Evolutionary conservation across 2,797 vertebrate genomes (phyloP).

Genomic region (Oryzias sinensis): DNA sequence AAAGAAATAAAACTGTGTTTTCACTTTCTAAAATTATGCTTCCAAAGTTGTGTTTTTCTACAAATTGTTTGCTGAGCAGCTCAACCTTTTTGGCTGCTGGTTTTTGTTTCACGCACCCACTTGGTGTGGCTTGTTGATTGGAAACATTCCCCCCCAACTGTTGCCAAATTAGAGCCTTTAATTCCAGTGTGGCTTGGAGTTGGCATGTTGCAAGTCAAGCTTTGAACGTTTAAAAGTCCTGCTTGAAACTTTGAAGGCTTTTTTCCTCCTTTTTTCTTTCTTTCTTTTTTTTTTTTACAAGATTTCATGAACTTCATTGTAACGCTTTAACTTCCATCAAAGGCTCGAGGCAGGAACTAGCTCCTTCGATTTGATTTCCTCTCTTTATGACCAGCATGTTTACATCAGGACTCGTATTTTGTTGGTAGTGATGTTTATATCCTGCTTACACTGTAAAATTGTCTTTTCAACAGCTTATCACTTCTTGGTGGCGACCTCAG

Average conservation of each 20-base stretch:
- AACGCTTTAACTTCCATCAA: constrained; percentile 57
- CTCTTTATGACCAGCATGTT: constrained; percentile 11
- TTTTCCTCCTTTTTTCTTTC: constrained; percentile 27
- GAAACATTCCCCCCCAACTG: constrained; percentile 57
- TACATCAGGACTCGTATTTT: constrained; percentile 26
- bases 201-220: constrained; percentile 43
- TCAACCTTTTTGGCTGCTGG: constrained; percentile 16
- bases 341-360: constrained; percentile 61
- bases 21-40: too few relatives aligned
- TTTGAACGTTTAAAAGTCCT: constrained; percentile 59
- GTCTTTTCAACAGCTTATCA: not conserved
- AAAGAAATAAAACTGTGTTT: too few relatives aligned
- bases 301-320: constrained; percentile 53
- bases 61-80: constrained; percentile 12
- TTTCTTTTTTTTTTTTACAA: constrained; percentile 37
- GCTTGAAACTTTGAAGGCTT: constrained; percentile 39
- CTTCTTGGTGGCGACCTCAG: not conserved
- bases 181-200: constrained; percentile 51
- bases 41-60: constrained; percentile 1
- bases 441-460: constrained; percentile 28
- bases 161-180: constrained; percentile 71
- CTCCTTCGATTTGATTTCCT: constrained; percentile 48
- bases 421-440: constrained; percentile 48
- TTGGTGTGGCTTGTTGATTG: constrained; percentile 40
- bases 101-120: constrained; percentile 36